phyloP scores from a whole-genome alignment of 2,113 vertebrate genomes.

The Arizona elegans region DNA sequence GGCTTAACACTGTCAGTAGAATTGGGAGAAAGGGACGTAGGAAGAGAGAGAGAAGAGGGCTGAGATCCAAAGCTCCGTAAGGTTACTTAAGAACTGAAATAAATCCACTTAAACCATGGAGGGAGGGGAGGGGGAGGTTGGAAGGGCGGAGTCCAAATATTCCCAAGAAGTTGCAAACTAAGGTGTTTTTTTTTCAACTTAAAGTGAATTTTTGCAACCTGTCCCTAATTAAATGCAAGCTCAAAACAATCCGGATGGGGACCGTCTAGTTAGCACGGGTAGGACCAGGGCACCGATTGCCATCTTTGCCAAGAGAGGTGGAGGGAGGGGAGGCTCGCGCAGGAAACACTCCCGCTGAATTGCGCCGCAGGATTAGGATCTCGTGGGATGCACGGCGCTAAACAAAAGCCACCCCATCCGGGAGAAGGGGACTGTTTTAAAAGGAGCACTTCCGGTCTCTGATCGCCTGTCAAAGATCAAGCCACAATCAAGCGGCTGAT shows the following conservation, averaged over 20 bases:
- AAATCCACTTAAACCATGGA: not conserved
- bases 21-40: not conserved
- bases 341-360: not conserved
- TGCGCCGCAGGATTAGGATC: not conserved
- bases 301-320: not conserved
- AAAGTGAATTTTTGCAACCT: not conserved
- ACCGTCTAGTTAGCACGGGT: not conserved
- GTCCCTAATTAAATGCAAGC: not conserved
- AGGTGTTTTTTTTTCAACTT: not conserved
- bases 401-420: conserved; percentile 10
- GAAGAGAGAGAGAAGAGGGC: not conserved
- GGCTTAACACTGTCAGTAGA: not conserved
- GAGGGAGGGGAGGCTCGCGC: not conserved
- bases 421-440: not conserved
- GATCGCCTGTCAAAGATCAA: not conserved
- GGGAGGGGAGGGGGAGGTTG: not conserved
- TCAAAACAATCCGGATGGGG: not conserved
- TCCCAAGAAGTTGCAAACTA: not conserved
- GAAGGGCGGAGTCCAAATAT: not conserved
- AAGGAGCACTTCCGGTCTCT: not conserved
- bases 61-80: not conserved
- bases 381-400: not conserved
- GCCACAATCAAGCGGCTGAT: not conserved
- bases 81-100: not conserved
- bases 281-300: not conserved